A percentile compares a stretch with the other conserved stretches of the same genome.
Conservation (phyloP, 37 sponge, comb jelly and placozoan species). For the Ephydatia muelleri region DNA sequence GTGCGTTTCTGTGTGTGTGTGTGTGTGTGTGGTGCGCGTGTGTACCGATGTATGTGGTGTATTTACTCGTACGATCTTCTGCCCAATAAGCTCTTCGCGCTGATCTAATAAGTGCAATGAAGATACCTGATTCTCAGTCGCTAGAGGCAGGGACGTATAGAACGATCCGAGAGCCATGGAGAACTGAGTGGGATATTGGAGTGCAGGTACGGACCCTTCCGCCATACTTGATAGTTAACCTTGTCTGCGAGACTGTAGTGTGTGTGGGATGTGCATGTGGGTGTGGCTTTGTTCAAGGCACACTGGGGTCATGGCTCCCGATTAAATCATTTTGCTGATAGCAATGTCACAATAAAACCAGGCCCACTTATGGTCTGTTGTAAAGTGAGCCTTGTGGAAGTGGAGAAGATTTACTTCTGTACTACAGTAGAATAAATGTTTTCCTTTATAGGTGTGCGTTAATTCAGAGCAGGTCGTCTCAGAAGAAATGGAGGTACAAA, state of each 20-base stretch:
- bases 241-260: no score
- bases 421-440: neutral
- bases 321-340: no score
- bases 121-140: slow-evolving; percentile 81
- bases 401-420: no score
- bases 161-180: slow-evolving; percentile 90
- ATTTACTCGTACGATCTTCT: neutral
- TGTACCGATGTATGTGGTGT: neutral
- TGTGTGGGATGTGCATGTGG: no score
- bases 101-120: slow-evolving; percentile 98
- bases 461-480: slow-evolving; percentile 46
- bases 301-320: no score
- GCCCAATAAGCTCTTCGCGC: slow-evolving; percentile 82
- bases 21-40: slow-evolving; percentile 1
- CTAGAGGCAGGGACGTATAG: slow-evolving; percentile 75
- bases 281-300: no score
- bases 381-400: no score
- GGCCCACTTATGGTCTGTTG: no score
- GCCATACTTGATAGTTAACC: no score
- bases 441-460: slow-evolving; percentile 50
- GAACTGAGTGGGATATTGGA: slow-evolving; percentile 97
- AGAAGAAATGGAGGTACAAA: neutral
- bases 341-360: no score
- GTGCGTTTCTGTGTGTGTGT: slow-evolving; percentile 23
- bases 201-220: slow-evolving; percentile 78